Conservation (phyloP, 2,888 invertebrate genomes). For the Habroteleia sp. region DNA sequence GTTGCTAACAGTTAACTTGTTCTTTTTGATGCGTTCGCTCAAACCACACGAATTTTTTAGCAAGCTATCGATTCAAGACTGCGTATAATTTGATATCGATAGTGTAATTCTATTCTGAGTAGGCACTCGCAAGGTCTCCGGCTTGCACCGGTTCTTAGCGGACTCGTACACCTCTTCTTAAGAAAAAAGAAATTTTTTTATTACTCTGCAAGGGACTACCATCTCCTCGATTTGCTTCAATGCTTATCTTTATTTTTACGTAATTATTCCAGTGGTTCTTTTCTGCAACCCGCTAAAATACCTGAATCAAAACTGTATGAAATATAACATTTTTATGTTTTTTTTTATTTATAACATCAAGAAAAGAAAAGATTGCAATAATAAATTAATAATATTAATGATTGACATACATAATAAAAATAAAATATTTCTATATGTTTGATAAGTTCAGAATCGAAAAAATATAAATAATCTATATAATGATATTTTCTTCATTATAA, state of each 20-base stretch:
- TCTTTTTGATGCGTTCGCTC: conserved; percentile 48
- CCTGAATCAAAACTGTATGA: no score
- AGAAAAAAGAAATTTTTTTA: conserved; percentile 33
- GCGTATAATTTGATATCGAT: conserved; percentile 81
- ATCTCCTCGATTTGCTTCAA: conserved; percentile 30
- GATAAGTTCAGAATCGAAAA: no score
- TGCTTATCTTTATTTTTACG: conserved; percentile 27
- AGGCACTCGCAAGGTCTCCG: conserved; percentile 70
- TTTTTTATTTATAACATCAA: no score
- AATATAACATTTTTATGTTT: no score
- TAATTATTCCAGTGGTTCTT: not conserved
- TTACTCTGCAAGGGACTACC: conserved; percentile 1
- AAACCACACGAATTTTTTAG: conserved; percentile 71
- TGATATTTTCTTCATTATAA: no score
- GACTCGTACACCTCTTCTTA: conserved; percentile 41
- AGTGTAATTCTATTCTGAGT: conserved; percentile 73
- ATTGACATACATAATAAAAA: no score
- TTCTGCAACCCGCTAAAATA: no score
- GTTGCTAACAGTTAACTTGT: conserved; percentile 12
- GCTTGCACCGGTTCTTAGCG: conserved; percentile 60
- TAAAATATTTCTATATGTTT: no score
- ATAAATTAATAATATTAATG: no score
- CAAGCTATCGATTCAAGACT: conserved; percentile 78
- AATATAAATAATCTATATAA: no score
- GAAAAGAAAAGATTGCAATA: no score